These are phyloP conservation scores for Callopanchax toddi DNA, from an alignment of 2,113 vertebrate genomes.

Conservation along the genomic window DNA sequence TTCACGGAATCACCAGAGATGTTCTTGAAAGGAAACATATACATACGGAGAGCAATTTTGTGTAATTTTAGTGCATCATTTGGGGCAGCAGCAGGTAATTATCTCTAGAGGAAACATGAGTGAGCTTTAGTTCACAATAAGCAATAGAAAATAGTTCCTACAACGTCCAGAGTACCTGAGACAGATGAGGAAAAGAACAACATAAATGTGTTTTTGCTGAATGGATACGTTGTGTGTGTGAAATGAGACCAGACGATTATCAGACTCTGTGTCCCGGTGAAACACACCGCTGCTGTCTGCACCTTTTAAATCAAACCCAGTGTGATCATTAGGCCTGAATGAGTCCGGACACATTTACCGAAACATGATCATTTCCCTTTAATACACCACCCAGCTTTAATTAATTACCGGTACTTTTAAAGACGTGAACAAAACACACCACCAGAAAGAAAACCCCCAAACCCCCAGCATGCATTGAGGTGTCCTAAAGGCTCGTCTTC, in stretches of 20 bases:
- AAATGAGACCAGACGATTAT: neutral
- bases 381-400: too few species aligned
- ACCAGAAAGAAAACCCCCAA: too few species aligned
- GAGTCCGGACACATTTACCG: too few species aligned
- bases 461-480: too few species aligned
- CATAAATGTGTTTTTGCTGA: neutral
- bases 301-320: neutral
- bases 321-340: too few species aligned
- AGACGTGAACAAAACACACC: too few species aligned
- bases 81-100: neutral
- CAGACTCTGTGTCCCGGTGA: constrained; percentile 8
- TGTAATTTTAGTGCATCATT: neutral
- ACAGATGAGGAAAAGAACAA: neutral
- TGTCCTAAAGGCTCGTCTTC: too few species aligned
- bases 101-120: neutral
- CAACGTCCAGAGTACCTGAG: too few species aligned
- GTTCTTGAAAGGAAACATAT: too few species aligned
- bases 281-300: constrained; percentile 4
- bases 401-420: too few species aligned
- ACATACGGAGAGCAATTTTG: neutral
- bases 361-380: too few species aligned
- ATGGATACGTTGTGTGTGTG: neutral
- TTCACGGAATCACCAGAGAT: neutral
- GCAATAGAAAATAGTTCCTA: neutral
- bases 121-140: neutral